Evolutionary conservation across 2,797 vertebrate species (phyloP).

Genomic region (Odontamblyopus lacepedii): DNA sequence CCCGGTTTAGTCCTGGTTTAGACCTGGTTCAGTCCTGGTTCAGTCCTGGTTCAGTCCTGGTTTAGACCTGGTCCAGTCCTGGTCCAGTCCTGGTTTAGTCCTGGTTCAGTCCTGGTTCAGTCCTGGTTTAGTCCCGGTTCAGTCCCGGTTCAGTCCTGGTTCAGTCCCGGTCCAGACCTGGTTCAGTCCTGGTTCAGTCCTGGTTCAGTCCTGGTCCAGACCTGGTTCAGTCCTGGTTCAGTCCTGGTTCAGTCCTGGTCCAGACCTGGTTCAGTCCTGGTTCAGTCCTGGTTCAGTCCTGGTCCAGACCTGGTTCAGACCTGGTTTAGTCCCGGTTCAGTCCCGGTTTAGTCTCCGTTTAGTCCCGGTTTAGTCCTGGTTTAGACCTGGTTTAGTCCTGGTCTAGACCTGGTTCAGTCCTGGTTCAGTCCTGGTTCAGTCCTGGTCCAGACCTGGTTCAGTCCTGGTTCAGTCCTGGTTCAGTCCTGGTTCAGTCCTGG

Average conservation of each 20-base stretch:
- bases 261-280: constrained; percentile 71
- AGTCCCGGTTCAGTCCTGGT: not conserved
- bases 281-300: not conserved
- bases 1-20: not conserved
- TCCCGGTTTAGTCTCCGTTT: too few relatives aligned
- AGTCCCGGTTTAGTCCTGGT: not conserved
- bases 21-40: constrained; percentile 75
- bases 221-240: not conserved
- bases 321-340: constrained; percentile 66
- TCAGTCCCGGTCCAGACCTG: constrained; percentile 70
- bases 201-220: too few relatives aligned
- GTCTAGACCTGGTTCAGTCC: constrained; percentile 75
- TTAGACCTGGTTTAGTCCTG: not conserved
- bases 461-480: not conserved
- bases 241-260: not conserved
- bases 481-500: constrained; percentile 75
- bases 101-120: constrained; percentile 75
- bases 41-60: not conserved
- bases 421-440: not conserved
- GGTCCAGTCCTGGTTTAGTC: not conserved
- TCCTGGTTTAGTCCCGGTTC: not conserved
- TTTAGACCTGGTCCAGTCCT: too few relatives aligned
- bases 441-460: too few relatives aligned
- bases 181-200: constrained; percentile 16
- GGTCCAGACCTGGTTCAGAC: constrained; percentile 47